Evolutionary conservation across 2,113 vertebrate genomes (phyloP), one percentile per base, ranked within the genome.

Genomic region (Vulpes lagopus): DNA sequence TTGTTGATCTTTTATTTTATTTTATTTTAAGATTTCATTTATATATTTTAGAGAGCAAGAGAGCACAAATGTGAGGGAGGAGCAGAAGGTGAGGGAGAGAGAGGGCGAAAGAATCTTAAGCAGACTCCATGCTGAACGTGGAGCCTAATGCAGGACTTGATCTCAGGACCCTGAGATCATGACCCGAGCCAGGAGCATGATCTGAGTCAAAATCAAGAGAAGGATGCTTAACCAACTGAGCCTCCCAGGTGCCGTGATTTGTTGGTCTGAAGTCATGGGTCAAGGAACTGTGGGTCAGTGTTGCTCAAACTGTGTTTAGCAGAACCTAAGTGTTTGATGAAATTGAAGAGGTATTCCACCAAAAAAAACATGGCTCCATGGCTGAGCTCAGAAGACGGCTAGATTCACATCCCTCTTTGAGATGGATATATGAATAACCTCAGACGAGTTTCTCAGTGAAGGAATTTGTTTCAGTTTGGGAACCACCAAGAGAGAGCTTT

Each of bases 391-490:
- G 67, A 49, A n/a, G 30, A n/a, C 1, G 8, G 25, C 8, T 25
- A 62, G 23, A 76, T n/a, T 78, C 43, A 64, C 3, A 62, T 12
- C 38, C 12, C 69, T 93, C 11, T 73, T 88, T 38, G 89, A 87
- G 60, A 59, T 81, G n/a, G 49, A 20, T 87, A 22, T 35, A 2
- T 79, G 67, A 91, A 83, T 89, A 64, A 53, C 43, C 76, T 80
- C n/a, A 35, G n/a, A 38, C 32, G 62, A 82, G 12, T 79, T 86
- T n/a, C 67, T 93, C 53, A 55, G 17, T 10, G 53, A 91, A 94
- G 78, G 30, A 81, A 89, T 43, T 79, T 57, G 32, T 69, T 93
- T 91, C 38, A 91, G 43, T 74, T 91, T 91, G 78, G 78, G 62
- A 67, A 85, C 43, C 38, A 59, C 38, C 11, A 4, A 83, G 38